Evolutionary conservation across 2,113 vertebrate species (phyloP).

Genomic region (Trogon surrucura): DNA sequence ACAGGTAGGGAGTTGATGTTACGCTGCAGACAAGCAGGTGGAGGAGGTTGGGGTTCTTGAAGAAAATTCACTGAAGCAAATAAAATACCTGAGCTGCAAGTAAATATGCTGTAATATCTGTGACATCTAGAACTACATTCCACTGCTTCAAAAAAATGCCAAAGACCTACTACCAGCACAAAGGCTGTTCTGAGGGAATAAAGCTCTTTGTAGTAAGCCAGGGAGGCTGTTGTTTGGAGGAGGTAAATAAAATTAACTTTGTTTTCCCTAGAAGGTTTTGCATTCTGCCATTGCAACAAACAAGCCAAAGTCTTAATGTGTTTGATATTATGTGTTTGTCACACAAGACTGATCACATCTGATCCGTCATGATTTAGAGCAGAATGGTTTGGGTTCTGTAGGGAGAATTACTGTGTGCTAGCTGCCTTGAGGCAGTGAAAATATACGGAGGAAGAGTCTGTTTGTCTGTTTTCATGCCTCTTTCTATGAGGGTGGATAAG

Average conservation of each 20-base stretch:
- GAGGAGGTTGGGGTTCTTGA: not conserved
- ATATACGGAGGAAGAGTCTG: not conserved
- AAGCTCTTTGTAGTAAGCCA: not conserved
- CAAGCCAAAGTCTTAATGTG: not conserved
- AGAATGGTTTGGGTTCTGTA: not conserved
- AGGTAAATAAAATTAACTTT: not conserved
- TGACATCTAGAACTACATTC: not conserved
- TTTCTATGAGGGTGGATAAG: not conserved
- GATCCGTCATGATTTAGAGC: not conserved
- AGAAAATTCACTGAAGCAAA: not conserved
- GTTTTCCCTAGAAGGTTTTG: not conserved
- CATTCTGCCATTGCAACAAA: not conserved
- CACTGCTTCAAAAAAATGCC: not conserved
- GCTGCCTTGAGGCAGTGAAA: not conserved
- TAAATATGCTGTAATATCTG: not conserved
- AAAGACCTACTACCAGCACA: not conserved
- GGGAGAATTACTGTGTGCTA: not conserved
- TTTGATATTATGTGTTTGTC: not conserved
- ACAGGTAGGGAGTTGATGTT: not conserved
- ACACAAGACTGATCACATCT: not conserved
- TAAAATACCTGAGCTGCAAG: not conserved
- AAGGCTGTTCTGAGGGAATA: not conserved
- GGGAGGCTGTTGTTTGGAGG: not conserved
- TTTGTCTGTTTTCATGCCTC: not conserved
- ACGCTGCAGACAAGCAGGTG: not conserved